Base-by-base conservation (phyloP, 2,888 invertebrate genomes). In the Eupsilia transversa region DNA sequence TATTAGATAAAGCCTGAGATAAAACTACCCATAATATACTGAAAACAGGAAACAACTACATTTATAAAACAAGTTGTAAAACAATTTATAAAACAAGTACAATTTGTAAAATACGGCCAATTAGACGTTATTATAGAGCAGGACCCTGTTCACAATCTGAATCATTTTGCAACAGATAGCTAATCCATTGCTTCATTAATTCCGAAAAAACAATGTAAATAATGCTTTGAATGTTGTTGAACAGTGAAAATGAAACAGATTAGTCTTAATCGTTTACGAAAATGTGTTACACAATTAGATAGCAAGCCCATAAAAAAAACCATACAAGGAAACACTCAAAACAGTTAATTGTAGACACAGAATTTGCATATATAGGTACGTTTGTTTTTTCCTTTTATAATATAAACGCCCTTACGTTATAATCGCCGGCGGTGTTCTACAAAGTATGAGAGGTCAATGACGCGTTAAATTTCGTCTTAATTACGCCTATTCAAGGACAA, bases 401-500 rank as follows among this genome's bases (percentile, higher is more conserved):
- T 6, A 3, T 17, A 27, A 49, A 49, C 6, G 6, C 20, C 35
- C 12, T 41, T 4, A 41, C 0, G 3, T 7, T 10, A n/a, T 67
- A 69, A 67, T 73, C 68, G 35, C 35, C 9, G 41, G 30, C 56
- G 35, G 59, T 63, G 41, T 57, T 66, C 59, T 54, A 49, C 74
- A 60, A 65, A 60, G 49, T 54, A 72, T 60, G 17, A 72, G 60
- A 71, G 74, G 76, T 84, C 79, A 79, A 59, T 78, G 74, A 78
- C 79, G n/a, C 70, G 63, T 73, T 30, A 60, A 10, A 61, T 77
- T 77, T 80, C 54, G 63, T 74, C 72, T 75, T 82, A 82, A 80
- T 84, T 78, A 82, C 71, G 10, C 57, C 52, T 23, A 78, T 60
- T 61, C 79, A 84, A 79, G 80, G 80, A 76, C 72, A 77, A 75